Evolutionary conservation across 2,888 invertebrate genomes (phyloP).

Genomic region (Meteorus colon): DNA sequence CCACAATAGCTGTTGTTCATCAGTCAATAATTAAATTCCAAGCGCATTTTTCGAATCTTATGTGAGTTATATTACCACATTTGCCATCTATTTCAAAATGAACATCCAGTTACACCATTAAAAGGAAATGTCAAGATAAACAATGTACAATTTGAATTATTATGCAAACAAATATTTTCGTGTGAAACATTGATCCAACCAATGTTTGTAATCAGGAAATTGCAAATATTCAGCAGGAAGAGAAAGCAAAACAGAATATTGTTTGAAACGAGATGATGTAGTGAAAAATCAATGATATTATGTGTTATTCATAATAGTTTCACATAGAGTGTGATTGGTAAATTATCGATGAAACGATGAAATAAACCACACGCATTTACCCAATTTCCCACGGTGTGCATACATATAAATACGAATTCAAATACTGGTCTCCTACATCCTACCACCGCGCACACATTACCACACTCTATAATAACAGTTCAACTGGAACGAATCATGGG

Average conservation of each 20-base stretch:
- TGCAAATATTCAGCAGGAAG: no score
- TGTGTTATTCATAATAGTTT: neutral
- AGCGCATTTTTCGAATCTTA: constrained; percentile 42
- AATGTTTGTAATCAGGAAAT: no score
- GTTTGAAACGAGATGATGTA: neutral
- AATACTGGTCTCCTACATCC: neutral
- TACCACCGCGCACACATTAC: constrained; percentile 6
- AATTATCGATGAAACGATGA: constrained; percentile 25
- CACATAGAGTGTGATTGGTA: neutral
- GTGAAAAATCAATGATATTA: neutral
- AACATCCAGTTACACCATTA: no score
- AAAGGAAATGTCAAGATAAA: no score
- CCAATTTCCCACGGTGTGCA: constrained; percentile 38
- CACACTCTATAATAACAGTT: constrained; percentile 15
- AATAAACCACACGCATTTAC: constrained; percentile 41
- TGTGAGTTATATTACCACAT: no score
- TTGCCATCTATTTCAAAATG: no score
- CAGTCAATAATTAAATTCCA: constrained; percentile 59
- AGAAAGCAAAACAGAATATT: neutral
- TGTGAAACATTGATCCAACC: no score
- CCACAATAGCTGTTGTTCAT: constrained; percentile 45
- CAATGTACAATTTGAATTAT: no score
- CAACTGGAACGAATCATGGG: neutral
- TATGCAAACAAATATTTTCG: no score
- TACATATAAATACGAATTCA: neutral